phyloP scores from a whole-genome alignment of 2,113 vertebrate genomes.

The Oenanthe melanoleuca region DNA sequence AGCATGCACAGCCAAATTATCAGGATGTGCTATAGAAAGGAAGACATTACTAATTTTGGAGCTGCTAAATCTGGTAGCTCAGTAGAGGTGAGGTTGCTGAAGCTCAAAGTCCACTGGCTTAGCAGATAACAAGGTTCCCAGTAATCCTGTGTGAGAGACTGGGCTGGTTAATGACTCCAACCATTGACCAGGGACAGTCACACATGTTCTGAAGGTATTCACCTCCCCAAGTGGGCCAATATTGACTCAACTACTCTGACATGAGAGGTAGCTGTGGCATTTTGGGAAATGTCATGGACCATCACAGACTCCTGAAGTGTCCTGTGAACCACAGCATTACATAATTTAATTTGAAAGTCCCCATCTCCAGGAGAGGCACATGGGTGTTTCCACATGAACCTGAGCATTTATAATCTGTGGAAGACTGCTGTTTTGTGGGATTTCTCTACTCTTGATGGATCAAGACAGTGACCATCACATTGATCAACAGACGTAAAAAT shows the following conservation, averaged over 20 bases:
- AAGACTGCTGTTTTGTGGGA: not conserved
- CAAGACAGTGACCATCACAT: not conserved
- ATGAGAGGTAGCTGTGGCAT: not conserved
- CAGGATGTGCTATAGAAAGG: not conserved
- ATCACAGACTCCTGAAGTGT: not conserved
- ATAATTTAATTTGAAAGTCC: not conserved
- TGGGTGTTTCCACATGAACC: not conserved
- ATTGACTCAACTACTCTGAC: not conserved
- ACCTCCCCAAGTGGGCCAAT: too few species aligned
- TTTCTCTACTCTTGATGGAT: not conserved
- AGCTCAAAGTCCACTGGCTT: not conserved
- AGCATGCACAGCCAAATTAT: not conserved
- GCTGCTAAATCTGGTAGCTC: not conserved
- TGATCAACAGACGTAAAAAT: not conserved
- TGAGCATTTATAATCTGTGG: not conserved
- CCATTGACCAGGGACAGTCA: not conserved
- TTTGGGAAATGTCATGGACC: not conserved
- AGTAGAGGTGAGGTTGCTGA: not conserved
- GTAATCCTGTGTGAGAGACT: not conserved
- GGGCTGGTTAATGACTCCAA: not conserved
- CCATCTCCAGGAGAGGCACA: not conserved
- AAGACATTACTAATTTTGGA: not conserved
- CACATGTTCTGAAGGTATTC: not conserved
- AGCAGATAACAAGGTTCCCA: accelerated
- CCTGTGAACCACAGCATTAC: not conserved